Conservation (phyloP, 1,140 invertebrate species). For the Alviniconcha marisindica region DNA sequence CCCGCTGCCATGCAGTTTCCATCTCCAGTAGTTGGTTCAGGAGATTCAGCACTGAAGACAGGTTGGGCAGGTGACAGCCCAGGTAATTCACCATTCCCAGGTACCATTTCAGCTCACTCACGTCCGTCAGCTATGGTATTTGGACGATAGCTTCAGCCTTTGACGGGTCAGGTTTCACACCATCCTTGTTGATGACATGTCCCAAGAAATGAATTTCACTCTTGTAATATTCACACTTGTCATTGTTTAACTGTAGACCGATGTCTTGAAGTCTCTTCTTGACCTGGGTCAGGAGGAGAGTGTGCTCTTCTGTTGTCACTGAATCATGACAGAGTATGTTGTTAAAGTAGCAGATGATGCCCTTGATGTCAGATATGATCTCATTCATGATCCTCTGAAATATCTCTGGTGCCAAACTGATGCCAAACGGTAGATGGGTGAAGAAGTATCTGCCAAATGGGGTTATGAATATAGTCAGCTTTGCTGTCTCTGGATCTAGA, state of each 20-base stretch:
- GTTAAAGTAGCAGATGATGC: constrained; percentile 36
- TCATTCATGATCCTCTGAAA: constrained; percentile 46
- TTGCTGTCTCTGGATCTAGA: constrained; percentile 88
- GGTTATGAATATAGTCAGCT: constrained; percentile 83
- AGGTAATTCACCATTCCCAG: constrained; percentile 74
- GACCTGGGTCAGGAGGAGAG: constrained; percentile 36
- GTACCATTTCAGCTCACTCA: constrained; percentile 42
- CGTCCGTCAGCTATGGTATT: constrained; percentile 37
- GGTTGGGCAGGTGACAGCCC: constrained; percentile 52
- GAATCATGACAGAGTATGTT: constrained; percentile 51
- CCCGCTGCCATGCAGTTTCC: constrained; percentile 35
- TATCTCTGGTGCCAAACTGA: constrained; percentile 44
- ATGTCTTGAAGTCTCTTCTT: constrained; percentile 40
- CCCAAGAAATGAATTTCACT: constrained; percentile 17
- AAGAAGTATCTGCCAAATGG: constrained; percentile 50
- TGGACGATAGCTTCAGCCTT: constrained; percentile 40
- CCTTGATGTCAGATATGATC: constrained; percentile 36
- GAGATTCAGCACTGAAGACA: constrained; percentile 34
- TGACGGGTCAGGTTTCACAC: constrained; percentile 6
- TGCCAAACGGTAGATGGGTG: constrained; percentile 46
- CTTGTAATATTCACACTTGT: constrained; percentile 24
- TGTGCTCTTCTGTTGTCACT: constrained; percentile 46
- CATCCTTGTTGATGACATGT: constrained; percentile 20
- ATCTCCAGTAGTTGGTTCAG: constrained; percentile 40
- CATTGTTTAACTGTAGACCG: constrained; percentile 10